Conservation (phyloP, 2,797 vertebrate species). For the Eutrigla gurnardus region DNA sequence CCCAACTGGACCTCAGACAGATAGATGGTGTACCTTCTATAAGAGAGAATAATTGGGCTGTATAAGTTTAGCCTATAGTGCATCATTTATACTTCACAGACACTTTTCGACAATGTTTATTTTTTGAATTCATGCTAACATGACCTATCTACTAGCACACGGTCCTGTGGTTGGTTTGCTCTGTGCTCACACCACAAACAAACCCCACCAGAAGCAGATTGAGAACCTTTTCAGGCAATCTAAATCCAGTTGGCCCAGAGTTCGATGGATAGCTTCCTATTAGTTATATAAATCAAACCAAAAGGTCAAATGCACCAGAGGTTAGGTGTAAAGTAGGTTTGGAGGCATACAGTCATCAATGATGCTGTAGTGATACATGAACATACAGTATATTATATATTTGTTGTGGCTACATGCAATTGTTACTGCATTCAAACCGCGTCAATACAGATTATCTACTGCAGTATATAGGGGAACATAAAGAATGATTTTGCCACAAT, state of each 20-base stretch:
- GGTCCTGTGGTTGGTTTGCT: not conserved
- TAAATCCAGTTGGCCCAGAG: not conserved
- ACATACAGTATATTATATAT: not conserved
- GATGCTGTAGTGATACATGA: slow-evolving; percentile 1
- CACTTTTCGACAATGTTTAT: not conserved
- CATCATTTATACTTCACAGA: not conserved
- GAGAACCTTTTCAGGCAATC: not conserved
- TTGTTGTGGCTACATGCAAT: not conserved
- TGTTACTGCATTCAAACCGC: not conserved
- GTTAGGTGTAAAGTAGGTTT: not conserved
- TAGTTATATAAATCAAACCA: not conserved
- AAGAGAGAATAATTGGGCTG: too few species aligned
- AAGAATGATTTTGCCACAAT: slow-evolving; percentile 7
- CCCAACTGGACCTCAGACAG: too few species aligned
- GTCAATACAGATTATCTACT: slow-evolving; percentile 1
- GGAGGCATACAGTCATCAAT: not conserved
- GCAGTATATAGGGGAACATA: not conserved
- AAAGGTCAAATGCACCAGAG: not conserved
- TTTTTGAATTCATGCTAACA: not conserved
- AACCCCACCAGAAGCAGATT: not conserved
- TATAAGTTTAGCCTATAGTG: not conserved
- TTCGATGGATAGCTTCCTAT: not conserved
- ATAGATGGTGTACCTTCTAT: too few species aligned
- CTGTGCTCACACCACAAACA: not conserved
- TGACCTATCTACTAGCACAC: not conserved